Evolutionary conservation across 2,888 invertebrate genomes (phyloP), one percentile per base, ranked within the genome.

Genomic region (Conus canariensis): DNA sequence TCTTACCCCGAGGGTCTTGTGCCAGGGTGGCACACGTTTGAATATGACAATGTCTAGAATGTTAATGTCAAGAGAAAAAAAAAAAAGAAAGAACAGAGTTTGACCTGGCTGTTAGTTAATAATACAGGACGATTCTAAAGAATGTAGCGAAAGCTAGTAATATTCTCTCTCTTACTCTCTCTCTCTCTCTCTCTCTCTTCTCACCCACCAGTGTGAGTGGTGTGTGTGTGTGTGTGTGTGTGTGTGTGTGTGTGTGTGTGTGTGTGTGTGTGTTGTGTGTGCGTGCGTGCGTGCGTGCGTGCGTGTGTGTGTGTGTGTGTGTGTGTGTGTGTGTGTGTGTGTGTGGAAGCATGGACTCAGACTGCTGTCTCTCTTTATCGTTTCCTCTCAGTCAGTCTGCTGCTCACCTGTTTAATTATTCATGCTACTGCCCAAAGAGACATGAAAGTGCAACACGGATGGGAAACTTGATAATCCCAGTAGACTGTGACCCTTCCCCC

Each of bases 321-420:
- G 82, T 56, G 14, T 30, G 30, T 80, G 80, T 80, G 80, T 80
- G 80, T 80, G 80, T 30, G 80, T 80, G 80, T 80, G 80, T 80
- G 80, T 80, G 25, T 80, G 30, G 80, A 22, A 8, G 74, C 22
- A 22, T 19, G 0, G 22, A 22, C n/a, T 19, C 74, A 8, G 9
- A 25, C 74, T 22, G 9, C 22, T n/a, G 25, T 2, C 5, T 9
- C 45, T 45, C 9, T 14, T 9, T 74, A 74, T 22, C n/a, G 9
- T 25, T 22, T 74, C 74, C 9, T 22, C n/a, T 74, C 22, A 9
- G 19, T 22, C 25, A 6, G 25, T 22, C 7, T 22, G n/a, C 9
- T 74, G 25, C 25, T 22, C 74, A 74, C 19, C 22, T 25, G 22
- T 74, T 74, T 74, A 74, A n/a, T 74, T 22, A 74, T 25, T n/a